A percentile compares a stretch with the other conserved stretches of the same genome.
These are phyloP conservation scores for Trinorchestia longiramus DNA, from an alignment of 1,140 invertebrate genomes.

Conservation along the genomic window DNA sequence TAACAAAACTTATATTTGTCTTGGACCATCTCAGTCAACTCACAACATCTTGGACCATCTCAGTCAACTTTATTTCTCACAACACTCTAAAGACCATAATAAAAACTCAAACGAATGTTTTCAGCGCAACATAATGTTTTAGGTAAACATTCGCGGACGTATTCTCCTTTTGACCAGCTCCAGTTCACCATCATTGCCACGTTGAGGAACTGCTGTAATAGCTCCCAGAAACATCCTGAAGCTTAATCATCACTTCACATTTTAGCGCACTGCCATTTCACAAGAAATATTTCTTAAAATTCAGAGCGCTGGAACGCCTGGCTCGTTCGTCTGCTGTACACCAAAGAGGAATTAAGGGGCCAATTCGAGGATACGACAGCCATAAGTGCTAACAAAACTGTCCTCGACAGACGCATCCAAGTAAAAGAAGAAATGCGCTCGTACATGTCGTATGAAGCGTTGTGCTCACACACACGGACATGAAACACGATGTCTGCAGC, in stretches of 20 bases:
- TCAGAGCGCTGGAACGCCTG: background rate
- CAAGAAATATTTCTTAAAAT: background rate
- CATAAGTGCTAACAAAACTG: background rate
- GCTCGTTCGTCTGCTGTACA: background rate
- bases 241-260: background rate
- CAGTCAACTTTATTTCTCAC: background rate
- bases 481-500: background rate
- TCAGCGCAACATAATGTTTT: background rate
- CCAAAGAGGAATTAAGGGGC: conserved; percentile 6
- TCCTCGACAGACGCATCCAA: background rate
- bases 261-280: background rate
- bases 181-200: background rate
- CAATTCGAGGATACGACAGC: background rate
- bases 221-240: background rate
- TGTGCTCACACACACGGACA: background rate
- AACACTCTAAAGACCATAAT: background rate
- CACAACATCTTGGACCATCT: background rate
- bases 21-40: background rate
- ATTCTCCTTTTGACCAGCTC: background rate
- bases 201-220: background rate
- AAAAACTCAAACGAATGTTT: background rate
- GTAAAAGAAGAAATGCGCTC: background rate
- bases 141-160: background rate
- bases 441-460: background rate
- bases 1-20: background rate